A percentile compares a stretch with the other conserved stretches of the same genome.
phyloP scores from a whole-genome alignment of 2,888 invertebrate species.

The Brachycybe producta region DNA sequence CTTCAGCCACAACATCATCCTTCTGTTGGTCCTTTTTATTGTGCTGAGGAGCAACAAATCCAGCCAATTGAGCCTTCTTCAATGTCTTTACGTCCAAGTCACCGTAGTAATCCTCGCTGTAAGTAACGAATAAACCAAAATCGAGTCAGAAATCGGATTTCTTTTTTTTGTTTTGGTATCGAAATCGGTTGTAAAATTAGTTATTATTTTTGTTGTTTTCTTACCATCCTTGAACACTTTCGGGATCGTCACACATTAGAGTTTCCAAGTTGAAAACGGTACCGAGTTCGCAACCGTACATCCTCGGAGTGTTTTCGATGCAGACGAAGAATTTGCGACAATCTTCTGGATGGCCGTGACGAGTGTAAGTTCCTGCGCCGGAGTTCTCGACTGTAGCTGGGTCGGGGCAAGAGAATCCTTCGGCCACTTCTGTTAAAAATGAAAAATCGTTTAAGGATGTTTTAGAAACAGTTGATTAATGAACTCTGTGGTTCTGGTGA shows the following conservation, averaged over 20 bases:
- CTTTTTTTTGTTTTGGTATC: background rate
- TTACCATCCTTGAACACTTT: constrained; percentile 92
- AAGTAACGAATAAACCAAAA: constrained; percentile 16
- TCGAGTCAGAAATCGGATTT: no score
- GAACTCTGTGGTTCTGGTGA: no score
- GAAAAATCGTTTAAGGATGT: background rate
- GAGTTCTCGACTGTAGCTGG: constrained; percentile 48
- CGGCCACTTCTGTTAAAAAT: constrained; percentile 61
- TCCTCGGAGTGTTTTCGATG: constrained; percentile 74
- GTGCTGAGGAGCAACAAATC: constrained; percentile 7
- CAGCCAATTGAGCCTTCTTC: constrained; percentile 49
- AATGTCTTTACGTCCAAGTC: constrained; percentile 24
- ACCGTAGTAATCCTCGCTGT: constrained; percentile 26
- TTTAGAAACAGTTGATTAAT: background rate
- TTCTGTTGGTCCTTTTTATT: constrained; percentile 5
- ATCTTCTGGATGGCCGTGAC: constrained; percentile 79
- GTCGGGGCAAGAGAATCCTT: constrained; percentile 77
- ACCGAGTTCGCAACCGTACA: constrained; percentile 90
- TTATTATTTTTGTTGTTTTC: constrained; percentile 33
- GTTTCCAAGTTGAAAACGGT: constrained; percentile 85
- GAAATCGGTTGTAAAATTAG: background rate
- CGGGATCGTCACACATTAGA: constrained; percentile 87
- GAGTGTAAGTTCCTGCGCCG: constrained; percentile 83
- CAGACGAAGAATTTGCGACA: constrained; percentile 86
- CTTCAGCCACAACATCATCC: no score